These are phyloP conservation scores for Muricea muricata DNA, from an alignment of 92 coral and sea anemone genomes.

Conservation along the genomic window DNA sequence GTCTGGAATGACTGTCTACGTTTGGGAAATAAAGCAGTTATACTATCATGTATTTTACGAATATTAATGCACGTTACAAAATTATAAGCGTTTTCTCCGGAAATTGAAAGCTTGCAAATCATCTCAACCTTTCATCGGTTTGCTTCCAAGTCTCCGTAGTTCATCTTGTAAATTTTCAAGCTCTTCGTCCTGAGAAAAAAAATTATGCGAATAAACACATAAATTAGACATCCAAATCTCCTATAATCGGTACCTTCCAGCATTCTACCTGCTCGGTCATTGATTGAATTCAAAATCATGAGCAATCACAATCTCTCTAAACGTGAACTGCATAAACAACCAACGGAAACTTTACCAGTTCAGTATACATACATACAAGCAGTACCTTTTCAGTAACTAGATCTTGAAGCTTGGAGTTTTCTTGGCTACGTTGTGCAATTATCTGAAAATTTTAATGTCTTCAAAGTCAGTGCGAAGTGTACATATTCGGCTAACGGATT, in stretches of 20 bases:
- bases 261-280: no score
- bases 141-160: neutral
- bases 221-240: no score
- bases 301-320: no score
- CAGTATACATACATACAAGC: neutral
- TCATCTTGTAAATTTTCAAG: neutral
- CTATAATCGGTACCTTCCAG: no score
- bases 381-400: neutral
- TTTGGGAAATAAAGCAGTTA: no score
- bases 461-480: neutral
- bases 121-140: neutral
- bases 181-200: neutral
- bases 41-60: no score
- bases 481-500: neutral
- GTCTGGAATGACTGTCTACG: constrained; percentile 52
- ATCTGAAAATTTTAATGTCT: neutral
- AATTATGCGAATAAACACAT: no score
- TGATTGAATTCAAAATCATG: no score
- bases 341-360: no score
- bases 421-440: neutral
- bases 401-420: neutral
- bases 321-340: no score
- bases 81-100: no score
- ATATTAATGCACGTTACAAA: no score
- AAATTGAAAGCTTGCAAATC: neutral